Evolutionary conservation across 2,113 vertebrate species (phyloP).

Genomic region (Balaenoptera acutorostrata): DNA sequence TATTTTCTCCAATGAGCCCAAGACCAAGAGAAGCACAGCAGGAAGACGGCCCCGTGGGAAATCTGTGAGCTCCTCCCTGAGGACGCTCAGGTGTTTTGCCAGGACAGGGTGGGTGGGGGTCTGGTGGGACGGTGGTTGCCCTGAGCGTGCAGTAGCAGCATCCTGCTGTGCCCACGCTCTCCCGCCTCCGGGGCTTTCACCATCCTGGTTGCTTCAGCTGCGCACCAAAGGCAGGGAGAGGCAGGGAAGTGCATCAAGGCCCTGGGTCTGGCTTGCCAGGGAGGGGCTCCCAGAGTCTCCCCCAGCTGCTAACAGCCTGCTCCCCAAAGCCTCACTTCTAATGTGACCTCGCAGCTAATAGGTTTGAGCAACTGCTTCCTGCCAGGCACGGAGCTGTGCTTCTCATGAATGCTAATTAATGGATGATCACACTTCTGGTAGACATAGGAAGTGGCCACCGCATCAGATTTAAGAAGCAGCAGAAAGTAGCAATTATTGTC

Average conservation of each 20-base stretch:
- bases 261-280: not conserved
- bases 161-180: not conserved
- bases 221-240: not conserved
- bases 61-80: not conserved
- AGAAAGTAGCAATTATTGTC: not conserved
- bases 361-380: not conserved
- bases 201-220: not conserved
- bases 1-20: not conserved
- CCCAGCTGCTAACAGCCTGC: not conserved
- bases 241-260: not conserved
- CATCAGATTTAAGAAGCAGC: not conserved
- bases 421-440: not conserved
- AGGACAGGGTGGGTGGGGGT: fast-evolving
- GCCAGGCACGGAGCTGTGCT: not conserved
- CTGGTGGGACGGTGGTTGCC: not conserved
- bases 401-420: not conserved
- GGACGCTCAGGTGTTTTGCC: not conserved
- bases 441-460: not conserved
- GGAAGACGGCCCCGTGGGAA: not conserved
- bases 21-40: not conserved
- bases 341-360: not conserved
- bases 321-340: not conserved
- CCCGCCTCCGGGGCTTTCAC: not conserved
- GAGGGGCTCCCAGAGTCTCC: too few species aligned
- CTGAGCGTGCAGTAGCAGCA: not conserved